Evolutionary conservation across 2,888 invertebrate genomes (phyloP).

Genomic region (Syrphus vitripennis): DNA sequence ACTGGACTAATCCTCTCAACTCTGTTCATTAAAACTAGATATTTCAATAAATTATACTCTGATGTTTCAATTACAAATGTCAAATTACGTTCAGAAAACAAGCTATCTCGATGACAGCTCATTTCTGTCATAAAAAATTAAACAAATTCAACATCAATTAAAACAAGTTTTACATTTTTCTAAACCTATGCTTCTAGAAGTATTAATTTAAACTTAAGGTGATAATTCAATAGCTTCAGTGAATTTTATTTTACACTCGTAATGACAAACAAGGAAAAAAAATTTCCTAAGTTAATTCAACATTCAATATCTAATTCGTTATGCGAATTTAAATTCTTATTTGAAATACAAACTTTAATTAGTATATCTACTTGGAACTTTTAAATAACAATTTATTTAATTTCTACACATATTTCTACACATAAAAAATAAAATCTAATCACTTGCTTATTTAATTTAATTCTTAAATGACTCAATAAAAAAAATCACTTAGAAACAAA

Average conservation of each 20-base stretch:
- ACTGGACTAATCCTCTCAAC: background rate
- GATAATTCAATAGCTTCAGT: background rate
- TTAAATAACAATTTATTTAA: slow-evolving; percentile 19
- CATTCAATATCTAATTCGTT: slow-evolving; percentile 34
- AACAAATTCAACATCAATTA: background rate
- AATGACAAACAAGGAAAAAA: too few species aligned
- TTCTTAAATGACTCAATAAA: background rate
- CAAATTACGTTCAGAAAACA: background rate
- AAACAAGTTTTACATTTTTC: background rate
- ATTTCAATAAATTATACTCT: background rate
- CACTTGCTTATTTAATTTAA: slow-evolving; percentile 27
- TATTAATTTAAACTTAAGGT: background rate
- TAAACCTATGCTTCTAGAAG: background rate
- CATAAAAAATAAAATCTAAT: slow-evolving; percentile 21
- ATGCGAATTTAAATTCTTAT: slow-evolving; percentile 18
- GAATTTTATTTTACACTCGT: background rate
- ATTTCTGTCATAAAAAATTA: background rate
- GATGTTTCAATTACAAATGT: background rate
- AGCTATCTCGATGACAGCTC: background rate
- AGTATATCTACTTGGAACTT: background rate
- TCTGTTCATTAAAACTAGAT: background rate
- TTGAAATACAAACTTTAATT: slow-evolving; percentile 16
- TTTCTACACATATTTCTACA: slow-evolving; percentile 29
- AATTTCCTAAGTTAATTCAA: background rate
- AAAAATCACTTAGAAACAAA: slow-evolving; percentile 12